Evolutionary conservation across 2,888 invertebrate species (phyloP).

Genomic region (Hecatera dysodea): DNA sequence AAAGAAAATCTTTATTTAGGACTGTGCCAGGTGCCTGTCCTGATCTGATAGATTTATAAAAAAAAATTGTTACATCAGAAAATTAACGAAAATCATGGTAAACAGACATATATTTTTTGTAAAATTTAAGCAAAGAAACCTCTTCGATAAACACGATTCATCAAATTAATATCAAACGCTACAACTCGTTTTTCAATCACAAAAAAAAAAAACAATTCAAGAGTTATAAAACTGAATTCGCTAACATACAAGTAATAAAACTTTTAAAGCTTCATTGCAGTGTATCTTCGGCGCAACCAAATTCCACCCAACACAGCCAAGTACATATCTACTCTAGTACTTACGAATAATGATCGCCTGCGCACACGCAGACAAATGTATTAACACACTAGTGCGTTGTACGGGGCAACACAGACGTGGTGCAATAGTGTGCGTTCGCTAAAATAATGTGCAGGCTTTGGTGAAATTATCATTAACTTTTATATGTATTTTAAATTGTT

Average conservation of each 20-base stretch:
- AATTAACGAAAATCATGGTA: too few species aligned
- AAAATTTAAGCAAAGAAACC: not conserved
- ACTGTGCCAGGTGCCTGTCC: too few species aligned
- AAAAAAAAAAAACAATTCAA: constrained; percentile 13
- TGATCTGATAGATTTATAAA: too few species aligned
- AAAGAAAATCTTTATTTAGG: too few species aligned
- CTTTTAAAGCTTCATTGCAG: constrained; percentile 44
- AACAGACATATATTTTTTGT: too few species aligned
- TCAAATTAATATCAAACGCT: not conserved
- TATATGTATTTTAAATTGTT: too few species aligned
- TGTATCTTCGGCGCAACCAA: constrained; percentile 56
- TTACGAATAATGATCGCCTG: constrained; percentile 84
- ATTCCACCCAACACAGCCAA: constrained; percentile 48
- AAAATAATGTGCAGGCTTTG: constrained; percentile 61
- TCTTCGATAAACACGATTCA: fast-evolving
- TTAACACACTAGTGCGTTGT: constrained; percentile 45
- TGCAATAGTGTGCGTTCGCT: constrained; percentile 59
- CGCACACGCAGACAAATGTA: constrained; percentile 56
- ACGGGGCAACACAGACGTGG: constrained; percentile 34
- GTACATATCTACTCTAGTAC: constrained; percentile 81
- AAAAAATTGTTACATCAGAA: too few species aligned
- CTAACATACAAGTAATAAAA: constrained; percentile 52
- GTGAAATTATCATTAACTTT: too few species aligned
- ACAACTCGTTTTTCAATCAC: constrained; percentile 9
- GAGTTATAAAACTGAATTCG: constrained; percentile 46